These are phyloP conservation scores for Aricia agestis DNA, from an alignment of 1,140 invertebrate genomes.

Conservation along the genomic window DNA sequence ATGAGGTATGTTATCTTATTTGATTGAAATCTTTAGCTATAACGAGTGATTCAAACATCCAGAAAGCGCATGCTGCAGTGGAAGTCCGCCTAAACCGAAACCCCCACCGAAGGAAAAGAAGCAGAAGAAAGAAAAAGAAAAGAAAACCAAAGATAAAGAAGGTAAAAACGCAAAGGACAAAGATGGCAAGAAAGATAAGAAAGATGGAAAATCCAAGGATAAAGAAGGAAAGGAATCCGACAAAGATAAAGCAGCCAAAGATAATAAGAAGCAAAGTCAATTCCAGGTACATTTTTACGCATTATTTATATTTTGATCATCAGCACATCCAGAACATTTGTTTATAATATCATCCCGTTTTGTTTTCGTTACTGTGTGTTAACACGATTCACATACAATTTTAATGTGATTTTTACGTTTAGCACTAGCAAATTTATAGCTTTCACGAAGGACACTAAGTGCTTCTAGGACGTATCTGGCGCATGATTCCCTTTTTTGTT, in stretches of 20 bases:
- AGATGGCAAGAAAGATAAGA: constrained; percentile 78
- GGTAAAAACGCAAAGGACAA: constrained; percentile 77
- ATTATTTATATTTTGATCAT: constrained; percentile 35
- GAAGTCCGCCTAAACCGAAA: constrained; percentile 81
- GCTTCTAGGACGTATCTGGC: constrained; percentile 48
- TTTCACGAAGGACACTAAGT: constrained; percentile 32
- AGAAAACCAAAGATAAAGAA: constrained; percentile 80
- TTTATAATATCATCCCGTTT: constrained; percentile 38
- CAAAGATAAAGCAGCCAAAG: constrained; percentile 77
- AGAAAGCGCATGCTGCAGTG: constrained; percentile 89
- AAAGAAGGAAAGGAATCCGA: constrained; percentile 76
- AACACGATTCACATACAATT: constrained; percentile 47
- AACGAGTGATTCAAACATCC: constrained; percentile 16
- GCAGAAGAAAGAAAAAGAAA: constrained; percentile 84
- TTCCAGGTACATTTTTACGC: constrained; percentile 74
- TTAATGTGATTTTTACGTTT: constrained; percentile 50
- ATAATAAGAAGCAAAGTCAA: constrained; percentile 79
- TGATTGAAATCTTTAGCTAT: background rate
- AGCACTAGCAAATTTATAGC: constrained; percentile 51
- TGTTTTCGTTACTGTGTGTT: constrained; percentile 55
- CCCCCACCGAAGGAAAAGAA: constrained; percentile 84
- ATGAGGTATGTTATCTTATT: constrained; percentile 9
- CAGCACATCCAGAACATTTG: constrained; percentile 66
- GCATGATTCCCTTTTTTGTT: constrained; percentile 70
- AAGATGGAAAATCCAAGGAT: constrained; percentile 77